These are phyloP conservation scores for Crioceris asparagi DNA, from an alignment of 2,888 invertebrate genomes.

Conservation along the genomic window DNA sequence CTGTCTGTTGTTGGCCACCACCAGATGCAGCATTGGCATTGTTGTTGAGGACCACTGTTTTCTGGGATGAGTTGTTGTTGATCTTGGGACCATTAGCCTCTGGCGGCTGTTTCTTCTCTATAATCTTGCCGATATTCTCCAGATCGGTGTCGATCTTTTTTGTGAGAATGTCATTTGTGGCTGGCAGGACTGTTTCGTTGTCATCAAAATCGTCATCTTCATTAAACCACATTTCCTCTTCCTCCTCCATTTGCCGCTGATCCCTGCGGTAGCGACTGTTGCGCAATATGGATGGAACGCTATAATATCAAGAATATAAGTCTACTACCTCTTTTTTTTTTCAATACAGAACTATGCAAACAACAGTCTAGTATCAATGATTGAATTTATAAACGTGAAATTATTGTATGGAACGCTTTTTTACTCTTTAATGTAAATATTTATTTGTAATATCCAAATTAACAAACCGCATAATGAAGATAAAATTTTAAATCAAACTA, in stretches of 20 bases:
- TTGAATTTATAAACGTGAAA: background rate
- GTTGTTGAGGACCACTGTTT: slow-evolving; percentile 39
- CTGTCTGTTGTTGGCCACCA: slow-evolving; percentile 23
- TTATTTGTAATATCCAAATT: too few relatives aligned
- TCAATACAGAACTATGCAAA: background rate
- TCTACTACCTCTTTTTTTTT: background rate
- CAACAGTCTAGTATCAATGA: slow-evolving; percentile 2
- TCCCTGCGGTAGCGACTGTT: slow-evolving; percentile 78
- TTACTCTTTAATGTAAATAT: too few relatives aligned
- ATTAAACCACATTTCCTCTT: slow-evolving; percentile 98
- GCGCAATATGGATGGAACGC: slow-evolving; percentile 72
- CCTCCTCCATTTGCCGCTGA: slow-evolving; percentile 88
- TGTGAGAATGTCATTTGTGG: slow-evolving; percentile 43
- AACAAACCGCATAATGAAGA: too few relatives aligned
- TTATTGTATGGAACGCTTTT: background rate
- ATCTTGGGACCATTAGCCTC: slow-evolving; percentile 31
- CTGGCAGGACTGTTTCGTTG: slow-evolving; percentile 49
- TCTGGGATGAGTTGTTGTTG: slow-evolving; percentile 30
- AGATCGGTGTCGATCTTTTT: slow-evolving; percentile 49
- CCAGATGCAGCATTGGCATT: slow-evolving; percentile 31
- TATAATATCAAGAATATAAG: slow-evolving; percentile 28
- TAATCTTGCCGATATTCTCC: slow-evolving; percentile 40
- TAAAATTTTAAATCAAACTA: too few relatives aligned
- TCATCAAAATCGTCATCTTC: slow-evolving; percentile 86
- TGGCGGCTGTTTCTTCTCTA: slow-evolving; percentile 28